Base-by-base conservation (phyloP, 1,140 invertebrate species). In the Orussus abietinus region DNA sequence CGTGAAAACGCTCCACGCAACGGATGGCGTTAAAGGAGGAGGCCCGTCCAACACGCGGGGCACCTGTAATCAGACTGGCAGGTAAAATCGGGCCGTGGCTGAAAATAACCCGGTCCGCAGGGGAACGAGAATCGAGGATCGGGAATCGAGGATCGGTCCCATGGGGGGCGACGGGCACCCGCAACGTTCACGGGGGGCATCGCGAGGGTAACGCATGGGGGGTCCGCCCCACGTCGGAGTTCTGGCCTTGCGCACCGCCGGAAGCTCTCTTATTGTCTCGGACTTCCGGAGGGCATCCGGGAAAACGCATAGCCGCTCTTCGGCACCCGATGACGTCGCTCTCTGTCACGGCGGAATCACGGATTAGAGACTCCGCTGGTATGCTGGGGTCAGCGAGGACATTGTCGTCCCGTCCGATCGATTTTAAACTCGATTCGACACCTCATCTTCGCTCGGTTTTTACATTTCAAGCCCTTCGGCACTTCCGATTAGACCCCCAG, bases 61-160 rank as follows among this genome's bases (percentile, higher is more conserved):
- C 66, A 71, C 65, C 66, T 62, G 56, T 72, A 71, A 72, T 71
- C 69, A 69, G 63, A 72, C 69, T 70, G 65, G 50, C 56, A 49
- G 22, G 30, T 30, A 45, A 47, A 47, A 55, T 42, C 46, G 41
- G 46, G 9, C 9, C 12, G 12, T n/a, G n/a, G n/a, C 13, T 15
- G 13, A 36, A 36, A 36, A 36, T 36, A 36, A 19, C 10, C 9
- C 15, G 12, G 18, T 36, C n/a, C n/a, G 34, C 5, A 12, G 17
- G 18, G 15, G 18, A 17, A 20, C 18, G 12, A 19, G 11, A 14
- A 33, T 33, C 22, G 22, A 6, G n/a, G 22, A n/a, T n/a, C n/a
- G n/a, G n/a, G n/a, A n/a, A n/a, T n/a, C n/a, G n/a, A n/a, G n/a
- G n/a, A n/a, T n/a, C n/a, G n/a, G n/a, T n/a, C n/a, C 22, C 22